A percentile compares a stretch with the other conserved stretches of the same genome.
phyloP scores from a whole-genome alignment of 2,113 vertebrate genomes.

The Cyrtonyx montezumae region DNA sequence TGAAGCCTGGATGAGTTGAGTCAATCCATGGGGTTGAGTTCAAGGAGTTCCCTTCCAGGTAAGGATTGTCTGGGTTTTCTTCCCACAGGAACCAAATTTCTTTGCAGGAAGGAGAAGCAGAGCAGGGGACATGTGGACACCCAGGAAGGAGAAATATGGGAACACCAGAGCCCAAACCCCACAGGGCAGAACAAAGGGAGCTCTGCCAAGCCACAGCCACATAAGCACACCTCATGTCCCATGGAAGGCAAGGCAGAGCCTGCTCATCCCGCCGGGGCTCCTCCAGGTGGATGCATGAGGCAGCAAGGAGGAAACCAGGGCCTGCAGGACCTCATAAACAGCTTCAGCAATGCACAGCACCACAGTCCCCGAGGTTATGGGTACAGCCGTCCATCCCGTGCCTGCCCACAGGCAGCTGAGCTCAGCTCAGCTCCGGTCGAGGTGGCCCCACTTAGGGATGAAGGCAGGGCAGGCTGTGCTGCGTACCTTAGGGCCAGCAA shows the following conservation, averaged over 20 bases:
- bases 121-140: not conserved
- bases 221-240: accelerated
- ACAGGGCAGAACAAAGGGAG: accelerated
- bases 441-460: not conserved
- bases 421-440: not conserved
- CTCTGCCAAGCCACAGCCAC: not conserved
- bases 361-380: accelerated
- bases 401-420: not conserved
- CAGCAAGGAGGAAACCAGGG: not conserved
- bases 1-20: not conserved
- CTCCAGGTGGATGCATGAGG: not conserved
- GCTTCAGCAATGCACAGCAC: accelerated
- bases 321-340: not conserved
- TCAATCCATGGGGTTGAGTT: not conserved
- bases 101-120: not conserved
- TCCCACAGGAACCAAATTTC: not conserved
- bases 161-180: accelerated
- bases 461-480: not conserved
- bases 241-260: accelerated
- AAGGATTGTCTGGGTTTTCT: not conserved
- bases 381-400: not conserved
- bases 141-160: accelerated
- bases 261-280: not conserved
- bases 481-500: accelerated
- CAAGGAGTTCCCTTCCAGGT: not conserved